Evolutionary conservation across 2,797 vertebrate species (phyloP), one percentile per base, ranked within the genome.

Genomic region (Acomys russatus): DNA sequence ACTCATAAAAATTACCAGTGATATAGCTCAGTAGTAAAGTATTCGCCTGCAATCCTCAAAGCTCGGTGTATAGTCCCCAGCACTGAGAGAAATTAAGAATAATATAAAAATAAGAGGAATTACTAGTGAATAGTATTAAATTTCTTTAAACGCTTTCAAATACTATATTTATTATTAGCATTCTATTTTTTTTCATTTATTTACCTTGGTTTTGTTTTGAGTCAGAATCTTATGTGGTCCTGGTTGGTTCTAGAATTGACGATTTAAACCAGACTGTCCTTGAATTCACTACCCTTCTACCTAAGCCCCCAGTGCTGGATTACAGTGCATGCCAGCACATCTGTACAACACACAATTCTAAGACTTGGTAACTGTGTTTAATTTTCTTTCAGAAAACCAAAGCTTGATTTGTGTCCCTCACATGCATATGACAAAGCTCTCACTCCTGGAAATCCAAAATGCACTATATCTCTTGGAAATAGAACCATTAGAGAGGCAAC

Each of bases 121-220:
- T 59, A 35, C 51, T 70, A 15, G 33, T 71, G n/a, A 28, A 33
- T 51, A 78, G 20, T 22, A 64, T 90, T 63, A 76, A 74, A 61
- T 85, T 89, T 77, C 77, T 83, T 89, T 83, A 82, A 94, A 88
- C 33, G 78, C 66, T 71, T 44, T 90, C 14, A 10, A 64, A 68
- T 80, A 73, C 54, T 25, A 64, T 22, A 6, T 38, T 84, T 93
- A 76, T 64, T 33, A 54, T 28, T 12, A 73, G 23, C 23, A 56
- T 71, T 51, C 64, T 70, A 70, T 44, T 44, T 44, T 83, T 64
- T 38, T 25, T 63, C 23, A 64, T 54, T 68, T 54, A 54, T 66
- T 86, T 51, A 10, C 35, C 35, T 49, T 68, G 44, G 6, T 22
- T n/a, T 77, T 35, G 38, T 38, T 18, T 84, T 84, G 23, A 66